Evolutionary conservation across 2,888 invertebrate species (phyloP).

Genomic region (Yponomeuta evonymella): DNA sequence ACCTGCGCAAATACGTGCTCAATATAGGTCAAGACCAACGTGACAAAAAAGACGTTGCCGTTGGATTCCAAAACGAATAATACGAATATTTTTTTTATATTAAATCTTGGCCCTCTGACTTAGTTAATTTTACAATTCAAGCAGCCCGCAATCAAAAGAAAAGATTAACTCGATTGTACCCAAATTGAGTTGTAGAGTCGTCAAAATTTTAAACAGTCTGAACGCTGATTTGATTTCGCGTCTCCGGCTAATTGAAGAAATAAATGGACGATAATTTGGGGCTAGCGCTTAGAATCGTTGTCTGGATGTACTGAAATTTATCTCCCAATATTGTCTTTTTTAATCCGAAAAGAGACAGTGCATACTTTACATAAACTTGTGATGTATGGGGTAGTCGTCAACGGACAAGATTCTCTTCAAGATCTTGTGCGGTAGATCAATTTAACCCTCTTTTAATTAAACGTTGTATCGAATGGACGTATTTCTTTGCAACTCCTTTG

Average conservation of each 20-base stretch:
- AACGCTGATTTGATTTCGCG: constrained; percentile 47
- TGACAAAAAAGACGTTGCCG: neutral
- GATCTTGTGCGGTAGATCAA: too few species aligned
- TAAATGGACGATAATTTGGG: neutral
- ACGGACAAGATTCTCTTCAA: too few species aligned
- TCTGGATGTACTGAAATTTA: too few species aligned
- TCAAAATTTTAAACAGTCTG: constrained; percentile 36
- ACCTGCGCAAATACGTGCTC: too few species aligned
- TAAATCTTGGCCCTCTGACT: constrained; percentile 31
- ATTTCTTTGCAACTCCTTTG: too few species aligned
- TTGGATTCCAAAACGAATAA: constrained; percentile 25
- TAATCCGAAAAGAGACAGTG: too few species aligned
- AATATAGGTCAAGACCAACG: too few species aligned
- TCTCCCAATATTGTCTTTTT: too few species aligned
- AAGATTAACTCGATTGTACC: constrained; percentile 56
- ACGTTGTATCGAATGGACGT: too few species aligned
- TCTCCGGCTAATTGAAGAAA: neutral
- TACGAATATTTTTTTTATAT: constrained; percentile 48
- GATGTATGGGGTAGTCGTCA: too few species aligned
- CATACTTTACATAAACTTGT: too few species aligned
- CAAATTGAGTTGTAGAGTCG: constrained; percentile 52
- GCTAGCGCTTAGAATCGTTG: neutral
- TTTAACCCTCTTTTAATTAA: too few species aligned
- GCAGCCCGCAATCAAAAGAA: constrained; percentile 42
- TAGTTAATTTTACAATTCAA: constrained; percentile 33